phyloP scores from a whole-genome alignment of 2,888 invertebrate genomes.

The Caenorhabditis sp. region DNA sequence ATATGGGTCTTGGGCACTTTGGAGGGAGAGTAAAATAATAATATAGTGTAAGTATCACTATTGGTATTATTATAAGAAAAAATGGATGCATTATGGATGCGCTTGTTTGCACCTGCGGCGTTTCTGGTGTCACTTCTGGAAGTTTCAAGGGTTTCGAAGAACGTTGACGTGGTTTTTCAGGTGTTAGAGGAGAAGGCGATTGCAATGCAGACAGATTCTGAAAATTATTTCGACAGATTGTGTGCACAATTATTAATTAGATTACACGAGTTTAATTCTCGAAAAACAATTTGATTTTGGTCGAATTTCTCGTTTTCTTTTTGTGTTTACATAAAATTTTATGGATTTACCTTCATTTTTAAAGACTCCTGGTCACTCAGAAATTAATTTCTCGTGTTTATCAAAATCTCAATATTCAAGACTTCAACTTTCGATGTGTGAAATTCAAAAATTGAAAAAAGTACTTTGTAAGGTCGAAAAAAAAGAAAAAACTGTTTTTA shows the following conservation, averaged over 20 bases:
- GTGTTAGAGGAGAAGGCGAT: not conserved
- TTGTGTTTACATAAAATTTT: too few species aligned
- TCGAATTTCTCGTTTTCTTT: too few species aligned
- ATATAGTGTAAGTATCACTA: not conserved
- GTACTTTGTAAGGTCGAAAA: too few species aligned
- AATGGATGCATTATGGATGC: not conserved
- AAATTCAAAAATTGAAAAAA: too few species aligned
- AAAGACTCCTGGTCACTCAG: too few species aligned
- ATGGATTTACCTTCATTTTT: too few species aligned
- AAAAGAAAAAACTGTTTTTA: too few species aligned
- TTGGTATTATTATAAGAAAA: not conserved
- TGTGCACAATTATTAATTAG: too few species aligned
- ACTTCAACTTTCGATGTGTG: too few species aligned
- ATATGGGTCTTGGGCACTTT: not conserved
- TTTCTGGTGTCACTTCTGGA: not conserved
- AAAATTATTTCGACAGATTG: not conserved
- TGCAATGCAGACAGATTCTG: not conserved
- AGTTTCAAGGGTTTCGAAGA: not conserved
- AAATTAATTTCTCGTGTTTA: too few species aligned
- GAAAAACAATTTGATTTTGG: too few species aligned
- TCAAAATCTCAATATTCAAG: too few species aligned
- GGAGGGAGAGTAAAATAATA: not conserved
- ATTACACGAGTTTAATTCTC: not conserved
- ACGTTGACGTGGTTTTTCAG: not conserved
- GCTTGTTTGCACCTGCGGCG: not conserved